Conservation (phyloP, 2,888 invertebrate genomes). For the Rhamnusium bicolor region DNA sequence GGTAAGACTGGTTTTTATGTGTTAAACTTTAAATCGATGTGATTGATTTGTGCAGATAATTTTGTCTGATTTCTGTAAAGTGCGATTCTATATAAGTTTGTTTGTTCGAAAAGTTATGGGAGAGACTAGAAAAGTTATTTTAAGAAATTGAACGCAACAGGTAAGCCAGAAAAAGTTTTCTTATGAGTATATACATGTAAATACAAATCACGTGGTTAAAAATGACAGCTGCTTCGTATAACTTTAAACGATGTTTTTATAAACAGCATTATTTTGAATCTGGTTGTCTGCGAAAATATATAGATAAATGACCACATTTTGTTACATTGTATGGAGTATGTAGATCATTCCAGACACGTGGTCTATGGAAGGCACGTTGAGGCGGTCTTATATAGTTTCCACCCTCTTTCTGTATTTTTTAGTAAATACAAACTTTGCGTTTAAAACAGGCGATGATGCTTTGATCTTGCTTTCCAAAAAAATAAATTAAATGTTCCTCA, state of each 20-base stretch:
- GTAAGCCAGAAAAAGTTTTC: constrained; percentile 22
- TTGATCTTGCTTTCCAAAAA: no score
- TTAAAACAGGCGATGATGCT: no score
- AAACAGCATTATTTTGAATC: neutral
- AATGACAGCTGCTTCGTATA: constrained; percentile 24
- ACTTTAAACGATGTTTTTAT: neutral
- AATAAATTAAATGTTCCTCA: no score
- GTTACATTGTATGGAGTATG: neutral
- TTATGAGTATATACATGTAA: constrained; percentile 8
- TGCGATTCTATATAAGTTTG: constrained; percentile 16
- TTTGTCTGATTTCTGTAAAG: constrained; percentile 19
- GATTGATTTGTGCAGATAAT: constrained; percentile 28
- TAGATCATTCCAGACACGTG: constrained; percentile 13
- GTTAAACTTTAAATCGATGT: constrained; percentile 25
- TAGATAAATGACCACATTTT: neutral
- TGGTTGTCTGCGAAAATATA: neutral
- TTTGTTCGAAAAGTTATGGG: neutral
- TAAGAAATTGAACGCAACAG: constrained; percentile 3
- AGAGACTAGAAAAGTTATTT: constrained; percentile 4
- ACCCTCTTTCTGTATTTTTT: neutral
- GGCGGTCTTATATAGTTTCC: constrained; percentile 1
- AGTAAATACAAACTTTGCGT: no score
- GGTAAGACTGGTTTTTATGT: constrained; percentile 19
- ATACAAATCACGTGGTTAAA: constrained; percentile 32
- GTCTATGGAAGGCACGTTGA: neutral